Base-by-base conservation (phyloP, 23 tunicate genomes). In the Halocynthia aurantium region DNA sequence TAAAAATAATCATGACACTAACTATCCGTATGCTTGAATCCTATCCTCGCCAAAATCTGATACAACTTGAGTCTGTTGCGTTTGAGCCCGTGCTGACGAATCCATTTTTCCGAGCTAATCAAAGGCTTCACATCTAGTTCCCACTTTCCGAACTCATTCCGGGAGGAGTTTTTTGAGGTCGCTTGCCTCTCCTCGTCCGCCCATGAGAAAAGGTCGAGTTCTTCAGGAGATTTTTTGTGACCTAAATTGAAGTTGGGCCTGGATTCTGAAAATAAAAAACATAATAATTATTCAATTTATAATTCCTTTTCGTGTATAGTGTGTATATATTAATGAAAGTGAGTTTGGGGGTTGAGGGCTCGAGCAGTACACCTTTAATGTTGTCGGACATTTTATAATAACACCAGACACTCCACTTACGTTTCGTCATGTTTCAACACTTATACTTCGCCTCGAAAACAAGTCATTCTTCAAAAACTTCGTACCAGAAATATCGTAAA, bases 31-130 rank as follows among this genome's bases (percentile, higher is more conserved):
- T 74, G 78, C 18, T 74, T 74, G 64, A 74, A 74, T 6, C 78
- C 78, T 53, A 74, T 74, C 57, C 78, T 74, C 8, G 78, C 55
- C 22, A 74, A 74, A 0, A 74, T 74, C 18, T 74, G 78, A 54
- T 74, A 22, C 51, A 78, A 20, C 6, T 78, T 62, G 6, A 67
- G 72, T 58, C 90, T 85, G 62, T 86, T 92, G 17, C 98, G 72
- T 49, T 83, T 80, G 67, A 92, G 58, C 7, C 98, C 98, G 62
- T 92, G 92, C n/a, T 79, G 68, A 79, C 86, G 73, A 77, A 92
- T 62, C 98, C 98, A 92, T 62, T 81, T 86, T 73, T 70, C 75
- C 63, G 98, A 86, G 82, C 92, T 92, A 61, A 92, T 92, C 51
- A 92, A 82, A 11, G 84, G 81, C 55, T 70, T 79, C 10, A 86